phyloP scores from a whole-genome alignment of 1,140 invertebrate genomes.

The Parasteatoda tepidariorum region DNA sequence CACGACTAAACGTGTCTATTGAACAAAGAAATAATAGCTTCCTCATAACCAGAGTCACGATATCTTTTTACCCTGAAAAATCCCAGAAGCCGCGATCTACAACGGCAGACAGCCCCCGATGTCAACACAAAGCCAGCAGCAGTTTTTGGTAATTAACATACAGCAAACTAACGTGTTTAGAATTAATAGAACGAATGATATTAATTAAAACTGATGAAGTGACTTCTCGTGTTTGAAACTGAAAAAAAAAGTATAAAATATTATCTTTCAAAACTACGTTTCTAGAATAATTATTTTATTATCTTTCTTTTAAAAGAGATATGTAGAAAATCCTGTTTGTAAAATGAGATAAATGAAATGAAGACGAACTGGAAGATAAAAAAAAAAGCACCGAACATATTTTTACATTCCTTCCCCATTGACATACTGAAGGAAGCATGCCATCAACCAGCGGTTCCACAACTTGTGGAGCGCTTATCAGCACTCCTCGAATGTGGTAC shows the following conservation, averaged over 20 bases:
- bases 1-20: no score
- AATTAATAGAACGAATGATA: neutral
- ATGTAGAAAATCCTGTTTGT: neutral
- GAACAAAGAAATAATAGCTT: no score
- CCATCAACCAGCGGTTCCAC: no score
- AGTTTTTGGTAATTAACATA: neutral
- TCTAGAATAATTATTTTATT: neutral
- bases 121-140: neutral
- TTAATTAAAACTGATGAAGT: neutral
- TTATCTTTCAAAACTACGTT: neutral
- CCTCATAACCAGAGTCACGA: neutral
- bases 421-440: neutral
- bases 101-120: neutral
- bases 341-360: neutral
- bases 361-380: neutral
- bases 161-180: neutral
- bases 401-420: neutral
- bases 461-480: no score
- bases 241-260: neutral
- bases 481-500: no score
- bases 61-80: neutral
- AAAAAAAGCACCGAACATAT: neutral
- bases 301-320: neutral
- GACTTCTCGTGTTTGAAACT: neutral
- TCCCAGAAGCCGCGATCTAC: neutral